These are phyloP conservation scores for Sebastes wilsoni DNA, from an alignment of 2,797 vertebrate species.

Conservation along the genomic window DNA sequence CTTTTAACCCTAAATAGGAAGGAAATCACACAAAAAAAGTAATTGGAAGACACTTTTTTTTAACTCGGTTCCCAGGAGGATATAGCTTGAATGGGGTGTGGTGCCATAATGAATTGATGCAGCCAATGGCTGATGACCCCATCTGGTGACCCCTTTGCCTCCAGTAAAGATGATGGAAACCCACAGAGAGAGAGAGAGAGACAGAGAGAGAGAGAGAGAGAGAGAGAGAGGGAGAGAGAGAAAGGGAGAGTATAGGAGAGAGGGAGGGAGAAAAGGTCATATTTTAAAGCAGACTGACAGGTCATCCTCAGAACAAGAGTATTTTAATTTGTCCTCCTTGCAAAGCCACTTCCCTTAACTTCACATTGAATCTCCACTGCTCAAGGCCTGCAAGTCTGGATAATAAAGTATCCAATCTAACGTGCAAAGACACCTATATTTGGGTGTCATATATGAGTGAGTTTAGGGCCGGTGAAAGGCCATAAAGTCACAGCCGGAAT, in stretches of 20 bases:
- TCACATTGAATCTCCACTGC: background rate
- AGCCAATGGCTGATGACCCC: slow-evolving; percentile 40
- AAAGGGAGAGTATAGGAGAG: background rate
- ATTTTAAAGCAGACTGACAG: slow-evolving; percentile 40
- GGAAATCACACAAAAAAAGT: too few relatives aligned
- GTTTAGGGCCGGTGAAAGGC: background rate
- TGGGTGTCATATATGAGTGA: background rate
- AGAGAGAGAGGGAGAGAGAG: background rate
- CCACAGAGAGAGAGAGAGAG: slow-evolving; percentile 7
- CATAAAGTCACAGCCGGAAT: slow-evolving; percentile 22
- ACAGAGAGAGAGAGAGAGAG: too few relatives aligned
- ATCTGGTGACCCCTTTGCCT: slow-evolving; percentile 53
- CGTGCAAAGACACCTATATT: background rate
- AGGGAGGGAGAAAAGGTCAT: slow-evolving; percentile 9
- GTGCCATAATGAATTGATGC: slow-evolving; percentile 50
- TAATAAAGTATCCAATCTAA: background rate
- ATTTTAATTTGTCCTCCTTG: background rate
- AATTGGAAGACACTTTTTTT: too few relatives aligned
- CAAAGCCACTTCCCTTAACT: background rate
- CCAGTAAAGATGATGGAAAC: slow-evolving; percentile 43
- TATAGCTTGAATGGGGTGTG: slow-evolving; percentile 51
- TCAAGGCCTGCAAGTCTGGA: background rate
- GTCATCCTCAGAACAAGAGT: background rate
- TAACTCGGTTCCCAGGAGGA: too few relatives aligned
- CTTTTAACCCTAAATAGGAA: too few relatives aligned